phyloP scores from a whole-genome alignment of 1,140 invertebrate genomes.

The Thalassaphorura encarpata region DNA sequence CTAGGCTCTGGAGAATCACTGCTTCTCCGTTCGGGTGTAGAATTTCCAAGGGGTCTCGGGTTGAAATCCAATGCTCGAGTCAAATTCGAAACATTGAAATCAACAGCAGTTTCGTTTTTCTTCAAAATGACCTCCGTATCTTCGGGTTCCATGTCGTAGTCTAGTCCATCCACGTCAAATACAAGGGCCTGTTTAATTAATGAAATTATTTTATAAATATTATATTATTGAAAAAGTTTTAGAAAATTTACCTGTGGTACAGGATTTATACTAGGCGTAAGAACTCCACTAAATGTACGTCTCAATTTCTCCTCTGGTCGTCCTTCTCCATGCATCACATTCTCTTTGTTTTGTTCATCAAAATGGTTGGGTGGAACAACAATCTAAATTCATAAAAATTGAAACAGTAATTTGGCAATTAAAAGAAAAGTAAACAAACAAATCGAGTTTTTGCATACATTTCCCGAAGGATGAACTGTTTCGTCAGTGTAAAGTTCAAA shows the following conservation, averaged over 20 bases:
- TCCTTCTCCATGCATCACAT: too few relatives aligned
- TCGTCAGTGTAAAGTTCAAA: background rate
- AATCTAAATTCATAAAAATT: background rate
- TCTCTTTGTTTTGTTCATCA: too few relatives aligned
- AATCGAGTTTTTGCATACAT: background rate
- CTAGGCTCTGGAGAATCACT: background rate
- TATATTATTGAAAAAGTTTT: background rate
- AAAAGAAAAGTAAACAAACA: background rate
- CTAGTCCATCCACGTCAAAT: too few relatives aligned
- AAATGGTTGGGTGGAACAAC: too few relatives aligned
- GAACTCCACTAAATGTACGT: too few relatives aligned
- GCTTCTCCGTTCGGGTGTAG: constrained; percentile 4
- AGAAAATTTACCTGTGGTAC: background rate
- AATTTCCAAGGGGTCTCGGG: constrained; percentile 7
- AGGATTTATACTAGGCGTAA: background rate
- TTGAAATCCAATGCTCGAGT: constrained; percentile 10
- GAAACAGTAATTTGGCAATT: background rate
- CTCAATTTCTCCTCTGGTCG: too few relatives aligned
- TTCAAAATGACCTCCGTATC: background rate
- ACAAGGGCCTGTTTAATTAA: background rate
- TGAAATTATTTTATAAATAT: background rate
- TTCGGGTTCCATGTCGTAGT: background rate
- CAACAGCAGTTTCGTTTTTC: background rate
- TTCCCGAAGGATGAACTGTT: background rate
- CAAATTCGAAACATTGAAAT: constrained; percentile 24